phyloP scores from a whole-genome alignment of 1,140 invertebrate genomes.

The Drosophila nannoptera region DNA sequence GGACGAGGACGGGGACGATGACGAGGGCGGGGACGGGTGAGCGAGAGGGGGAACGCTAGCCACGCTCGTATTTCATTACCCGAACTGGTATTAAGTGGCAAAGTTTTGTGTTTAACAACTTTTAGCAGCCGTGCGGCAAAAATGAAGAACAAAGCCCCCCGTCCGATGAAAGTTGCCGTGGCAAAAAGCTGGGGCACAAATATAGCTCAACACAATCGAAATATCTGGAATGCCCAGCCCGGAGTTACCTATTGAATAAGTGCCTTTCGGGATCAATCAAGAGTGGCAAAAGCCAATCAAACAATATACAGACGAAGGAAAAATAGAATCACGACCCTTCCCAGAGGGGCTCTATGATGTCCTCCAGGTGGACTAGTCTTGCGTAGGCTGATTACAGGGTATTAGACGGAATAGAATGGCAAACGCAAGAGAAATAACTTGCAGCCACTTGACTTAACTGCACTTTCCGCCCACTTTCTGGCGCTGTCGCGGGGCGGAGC shows the following conservation, averaged over 20 bases:
- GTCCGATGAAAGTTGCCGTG: conserved; percentile 49
- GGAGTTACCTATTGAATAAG: background rate
- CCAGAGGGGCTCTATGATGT: too few species aligned
- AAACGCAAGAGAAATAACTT: conserved; percentile 60
- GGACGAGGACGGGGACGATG: background rate
- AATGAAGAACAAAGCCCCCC: conserved; percentile 56
- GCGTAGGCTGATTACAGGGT: background rate
- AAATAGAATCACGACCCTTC: too few species aligned
- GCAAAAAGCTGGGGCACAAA: conserved; percentile 34
- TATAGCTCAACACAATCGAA: conserved; percentile 2
- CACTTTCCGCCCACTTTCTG: conserved; percentile 36
- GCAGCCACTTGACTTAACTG: conserved; percentile 71
- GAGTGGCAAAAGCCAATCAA: background rate
- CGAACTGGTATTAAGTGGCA: conserved; percentile 77
- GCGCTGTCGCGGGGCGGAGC: background rate
- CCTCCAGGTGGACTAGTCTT: too few species aligned
- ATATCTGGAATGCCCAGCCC: background rate
- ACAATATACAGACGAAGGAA: background rate
- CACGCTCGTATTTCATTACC: conserved; percentile 75
- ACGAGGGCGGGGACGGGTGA: background rate
- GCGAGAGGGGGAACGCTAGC: conserved; percentile 20
- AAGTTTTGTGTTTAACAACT: conserved; percentile 77
- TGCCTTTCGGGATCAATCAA: background rate
- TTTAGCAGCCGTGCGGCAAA: conserved; percentile 68
- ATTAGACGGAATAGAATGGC: conserved; percentile 15